Base-by-base conservation (phyloP, 2,113 vertebrate species). In the Globicephala melas region DNA sequence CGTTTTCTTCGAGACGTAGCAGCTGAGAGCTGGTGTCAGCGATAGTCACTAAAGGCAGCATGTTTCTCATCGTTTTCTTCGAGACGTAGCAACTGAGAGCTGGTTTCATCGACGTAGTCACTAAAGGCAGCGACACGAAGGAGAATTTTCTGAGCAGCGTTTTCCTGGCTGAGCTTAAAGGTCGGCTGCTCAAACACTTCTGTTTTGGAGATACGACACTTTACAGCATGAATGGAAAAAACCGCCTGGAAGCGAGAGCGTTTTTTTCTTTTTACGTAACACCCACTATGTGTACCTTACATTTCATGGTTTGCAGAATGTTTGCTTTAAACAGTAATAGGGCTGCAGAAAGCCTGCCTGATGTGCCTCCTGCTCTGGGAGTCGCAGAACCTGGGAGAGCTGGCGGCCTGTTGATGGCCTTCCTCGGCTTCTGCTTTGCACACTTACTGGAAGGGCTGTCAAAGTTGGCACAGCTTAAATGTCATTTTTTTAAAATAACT, bases 401-500 rank as follows among this genome's bases (percentile, higher is more conserved):
- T 36, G 5, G 79, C 68, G 17, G 33, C 62, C 73, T 79, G 15
- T 38, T 86, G 67, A 20, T 95, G 89, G 33, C 92, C 92, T 95
- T 92, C 31, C 95, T 73, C 95, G 94, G 96, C 55, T 81, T 50
- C 6, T n/a, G 11, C 31, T 67, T 96, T 86, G 50, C 80, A 71
- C 28, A 36, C 77, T 88, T 89, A 77, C 90, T 97, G 95, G 91
- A 94, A 98, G 38, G 44, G 77, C 62, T 98, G 98, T 97, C 94
- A 97, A 98, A 98, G 33, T 67, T 98, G 98, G 96, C 98, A 92
- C 84, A 65, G 92, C 85, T 98, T 98, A 98, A 98, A 98, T 98
- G 98, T 97, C 98, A 98, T 97, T 98, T 98, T 97, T 96, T 95
- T 2, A 11, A 98, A 99, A 98, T 94, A 96, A 26, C 95, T 95